Evolutionary conservation across 2,888 invertebrate species (phyloP), one percentile per base, ranked within the genome.

Genomic region (Sepioteuthis lessoniana): DNA sequence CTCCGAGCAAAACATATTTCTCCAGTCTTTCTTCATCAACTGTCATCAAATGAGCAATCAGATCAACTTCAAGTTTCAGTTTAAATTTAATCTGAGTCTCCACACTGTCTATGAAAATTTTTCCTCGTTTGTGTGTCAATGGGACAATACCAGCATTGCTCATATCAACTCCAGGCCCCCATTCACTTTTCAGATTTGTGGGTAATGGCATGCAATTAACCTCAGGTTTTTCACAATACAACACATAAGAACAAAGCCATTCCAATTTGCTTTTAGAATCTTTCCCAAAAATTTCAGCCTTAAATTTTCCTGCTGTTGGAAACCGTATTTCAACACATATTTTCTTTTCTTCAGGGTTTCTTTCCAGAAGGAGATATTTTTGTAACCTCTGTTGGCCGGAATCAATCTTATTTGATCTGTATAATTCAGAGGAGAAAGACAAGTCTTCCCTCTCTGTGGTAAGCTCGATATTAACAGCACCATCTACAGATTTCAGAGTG

Each of bases 101-200:
- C 16, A 96, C 96, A 37, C 95, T 95, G 25, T 96, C 95, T 1
- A 96, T 95, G 25, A 95, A 95, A 31, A 97, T 94, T 42, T 96
- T 95, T 19, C 96, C 96, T 21, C 95, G 94, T 38, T 95, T 94
- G 94, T 97, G 96, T 13, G 96, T 95, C 13, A 95, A 93, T 8
- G 97, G 95, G 0, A 95, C 95, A 46, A 97, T 94, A 19, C 97
- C 97, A 46, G 95, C 94, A n/a, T 95, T 95, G 76, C 95, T 95
- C 13, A 95, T 95, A 93, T 96, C 96, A 13, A 95, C 94, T 5
- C 96, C 96, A 5, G 96, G 96, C 0, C 97, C 97, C 97, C 97
- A 97, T 50, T 96, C 97, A 60, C 96, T 96, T 47, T 96, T 95
- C 42, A 96, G 96, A 93, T 95, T 96, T 92, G 95, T 95, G 5